A percentile compares a stretch with the other conserved stretches of the same genome.
These are phyloP conservation scores for Harpagifer antarcticus DNA, from an alignment of 2,797 vertebrate species.

Conservation along the genomic window DNA sequence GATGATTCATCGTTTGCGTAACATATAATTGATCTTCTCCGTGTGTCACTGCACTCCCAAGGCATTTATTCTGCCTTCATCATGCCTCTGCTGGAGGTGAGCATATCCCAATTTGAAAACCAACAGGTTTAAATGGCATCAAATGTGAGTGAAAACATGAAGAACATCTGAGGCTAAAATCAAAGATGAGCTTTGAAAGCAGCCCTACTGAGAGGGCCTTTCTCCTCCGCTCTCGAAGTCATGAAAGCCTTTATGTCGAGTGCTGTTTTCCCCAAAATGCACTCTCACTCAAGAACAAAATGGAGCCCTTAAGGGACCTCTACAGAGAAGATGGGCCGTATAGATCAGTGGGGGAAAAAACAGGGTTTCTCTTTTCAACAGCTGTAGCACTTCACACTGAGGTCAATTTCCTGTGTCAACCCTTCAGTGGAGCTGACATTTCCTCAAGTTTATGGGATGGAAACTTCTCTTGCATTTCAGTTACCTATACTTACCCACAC, in stretches of 20 bases:
- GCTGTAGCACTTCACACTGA: constrained; percentile 29
- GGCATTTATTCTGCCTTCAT: background rate
- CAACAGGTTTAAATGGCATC: background rate
- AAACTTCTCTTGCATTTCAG: constrained; percentile 42
- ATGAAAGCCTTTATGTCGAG: constrained; percentile 49
- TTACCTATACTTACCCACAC: background rate
- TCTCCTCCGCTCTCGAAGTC: constrained; percentile 32
- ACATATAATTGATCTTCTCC: constrained; percentile 1
- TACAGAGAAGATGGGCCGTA: constrained; percentile 44
- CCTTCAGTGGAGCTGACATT: constrained; percentile 17
- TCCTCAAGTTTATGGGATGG: constrained; percentile 26
- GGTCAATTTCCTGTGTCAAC: constrained; percentile 41
- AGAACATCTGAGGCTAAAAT: constrained; percentile 26
- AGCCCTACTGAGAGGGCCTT: background rate
- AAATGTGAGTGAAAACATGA: constrained; percentile 10
- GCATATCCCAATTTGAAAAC: background rate
- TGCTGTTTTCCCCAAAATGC: constrained; percentile 34
- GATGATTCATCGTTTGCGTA: constrained; percentile 1
- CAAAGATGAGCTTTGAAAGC: constrained; percentile 36
- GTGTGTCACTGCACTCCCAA: background rate
- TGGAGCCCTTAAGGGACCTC: constrained; percentile 41
- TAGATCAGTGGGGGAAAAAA: constrained; percentile 52
- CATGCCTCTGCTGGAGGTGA: background rate
- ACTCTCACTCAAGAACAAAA: constrained; percentile 32
- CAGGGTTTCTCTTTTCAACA: constrained; percentile 47